Evolutionary conservation across 2,888 invertebrate genomes (phyloP).

Genomic region (Cephus sareptanus): DNA sequence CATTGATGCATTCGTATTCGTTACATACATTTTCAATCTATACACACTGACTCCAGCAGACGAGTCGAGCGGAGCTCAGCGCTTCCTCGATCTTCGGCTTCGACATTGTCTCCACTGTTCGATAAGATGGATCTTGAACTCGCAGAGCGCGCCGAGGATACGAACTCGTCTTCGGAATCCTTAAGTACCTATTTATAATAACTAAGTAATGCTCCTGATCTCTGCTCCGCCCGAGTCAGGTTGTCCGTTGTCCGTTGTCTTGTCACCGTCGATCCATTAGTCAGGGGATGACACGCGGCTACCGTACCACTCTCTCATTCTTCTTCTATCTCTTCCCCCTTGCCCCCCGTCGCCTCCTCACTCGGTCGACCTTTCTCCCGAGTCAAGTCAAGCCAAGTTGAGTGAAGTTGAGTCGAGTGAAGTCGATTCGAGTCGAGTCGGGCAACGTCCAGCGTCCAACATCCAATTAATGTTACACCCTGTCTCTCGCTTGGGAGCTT

Average conservation of each 20-base stretch:
- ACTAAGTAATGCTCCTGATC: constrained; percentile 25
- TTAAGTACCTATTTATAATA: constrained; percentile 51
- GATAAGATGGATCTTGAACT: constrained; percentile 46
- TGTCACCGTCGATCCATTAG: constrained; percentile 54
- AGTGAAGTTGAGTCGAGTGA: background rate
- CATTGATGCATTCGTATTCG: background rate
- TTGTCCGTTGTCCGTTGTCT: constrained; percentile 19
- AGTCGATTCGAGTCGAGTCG: background rate
- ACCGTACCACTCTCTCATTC: constrained; percentile 4
- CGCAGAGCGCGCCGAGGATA: constrained; percentile 17
- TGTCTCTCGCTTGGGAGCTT: background rate
- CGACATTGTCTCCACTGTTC: constrained; percentile 5
- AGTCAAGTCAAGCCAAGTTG: background rate
- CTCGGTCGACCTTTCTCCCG: background rate
- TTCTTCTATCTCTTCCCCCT: background rate
- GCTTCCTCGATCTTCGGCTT: background rate
- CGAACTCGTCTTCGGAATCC: constrained; percentile 15
- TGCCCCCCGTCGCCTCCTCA: background rate
- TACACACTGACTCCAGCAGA: background rate
- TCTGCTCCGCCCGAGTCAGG: constrained; percentile 10
- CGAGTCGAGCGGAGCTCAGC: background rate
- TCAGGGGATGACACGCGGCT: constrained; percentile 45
- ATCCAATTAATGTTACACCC: constrained; percentile 56
- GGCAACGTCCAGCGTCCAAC: constrained; percentile 38
- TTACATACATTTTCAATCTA: background rate